Evolutionary conservation across 2,113 vertebrate genomes (phyloP).

Genomic region (Sinocyclocheilus rhinocerous): DNA sequence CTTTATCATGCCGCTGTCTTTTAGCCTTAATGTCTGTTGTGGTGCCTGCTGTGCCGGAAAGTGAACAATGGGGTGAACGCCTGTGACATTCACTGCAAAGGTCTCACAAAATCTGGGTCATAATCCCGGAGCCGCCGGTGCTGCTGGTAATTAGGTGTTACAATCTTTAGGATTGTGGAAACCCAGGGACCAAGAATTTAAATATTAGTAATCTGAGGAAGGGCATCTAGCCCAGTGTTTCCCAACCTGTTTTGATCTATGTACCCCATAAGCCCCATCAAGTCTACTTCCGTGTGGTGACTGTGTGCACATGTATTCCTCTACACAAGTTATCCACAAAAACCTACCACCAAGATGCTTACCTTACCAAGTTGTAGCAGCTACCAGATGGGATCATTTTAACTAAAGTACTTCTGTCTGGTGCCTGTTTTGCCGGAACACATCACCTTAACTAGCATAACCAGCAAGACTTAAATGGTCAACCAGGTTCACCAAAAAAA

Average conservation of each 20-base stretch:
- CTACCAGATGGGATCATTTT: too few species aligned
- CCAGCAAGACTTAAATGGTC: too few species aligned
- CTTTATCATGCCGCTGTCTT: background rate
- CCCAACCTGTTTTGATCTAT: background rate
- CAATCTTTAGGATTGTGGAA: background rate
- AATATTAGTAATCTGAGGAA: background rate
- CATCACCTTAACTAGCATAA: too few species aligned
- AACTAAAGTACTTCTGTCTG: too few species aligned
- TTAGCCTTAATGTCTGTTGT: slow-evolving; percentile 49
- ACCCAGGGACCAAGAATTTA: background rate
- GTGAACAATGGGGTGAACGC: background rate
- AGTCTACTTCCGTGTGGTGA: background rate
- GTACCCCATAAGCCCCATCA: background rate
- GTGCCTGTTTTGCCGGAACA: too few species aligned
- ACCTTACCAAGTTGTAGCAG: too few species aligned
- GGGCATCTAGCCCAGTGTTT: background rate
- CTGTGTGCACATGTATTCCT: background rate
- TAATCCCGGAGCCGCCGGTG: background rate
- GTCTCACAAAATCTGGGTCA: slow-evolving; percentile 21
- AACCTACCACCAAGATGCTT: too few species aligned
- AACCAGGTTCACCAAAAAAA: too few species aligned
- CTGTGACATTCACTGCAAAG: slow-evolving; percentile 32
- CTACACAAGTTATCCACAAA: too few species aligned
- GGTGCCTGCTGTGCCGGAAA: slow-evolving; percentile 17
- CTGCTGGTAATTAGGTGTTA: background rate